Evolutionary conservation across 2,797 vertebrate species (phyloP).

Genomic region (Spea hammondii): DNA sequence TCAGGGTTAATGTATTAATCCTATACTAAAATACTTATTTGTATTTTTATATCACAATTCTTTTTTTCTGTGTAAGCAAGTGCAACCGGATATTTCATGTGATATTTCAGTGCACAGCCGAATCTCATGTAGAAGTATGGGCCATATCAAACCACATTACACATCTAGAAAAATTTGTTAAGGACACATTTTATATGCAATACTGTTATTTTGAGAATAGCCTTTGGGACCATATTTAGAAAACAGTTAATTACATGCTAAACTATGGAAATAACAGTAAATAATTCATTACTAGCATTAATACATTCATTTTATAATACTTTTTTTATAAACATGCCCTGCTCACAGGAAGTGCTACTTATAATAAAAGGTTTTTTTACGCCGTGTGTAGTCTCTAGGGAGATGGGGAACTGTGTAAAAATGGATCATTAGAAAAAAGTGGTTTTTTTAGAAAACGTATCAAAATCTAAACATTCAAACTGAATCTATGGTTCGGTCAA

Average conservation of each 20-base stretch:
- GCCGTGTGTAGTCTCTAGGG: conserved; percentile 3
- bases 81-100: neutral
- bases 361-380: conserved; percentile 27
- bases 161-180: conserved; percentile 6
- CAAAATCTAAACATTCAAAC: neutral
- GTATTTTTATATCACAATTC: neutral
- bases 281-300: conserved; percentile 40
- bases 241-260: conserved; percentile 41
- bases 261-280: conserved; percentile 39
- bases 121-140: neutral
- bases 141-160: conserved; percentile 14
- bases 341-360: conserved; percentile 22
- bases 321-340: conserved; percentile 5
- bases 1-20: neutral
- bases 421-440: conserved; percentile 20
- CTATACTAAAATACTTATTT: neutral
- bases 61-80: neutral
- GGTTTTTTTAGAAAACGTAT: neutral
- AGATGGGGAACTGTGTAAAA: neutral
- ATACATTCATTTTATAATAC: conserved; percentile 22
- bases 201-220: conserved; percentile 21
- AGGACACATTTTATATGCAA: conserved; percentile 11
- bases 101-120: neutral
- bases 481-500: no score
- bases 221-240: conserved; percentile 33